phyloP scores from a whole-genome alignment of 2,888 invertebrate species.

The Cryptosula pallasiana region DNA sequence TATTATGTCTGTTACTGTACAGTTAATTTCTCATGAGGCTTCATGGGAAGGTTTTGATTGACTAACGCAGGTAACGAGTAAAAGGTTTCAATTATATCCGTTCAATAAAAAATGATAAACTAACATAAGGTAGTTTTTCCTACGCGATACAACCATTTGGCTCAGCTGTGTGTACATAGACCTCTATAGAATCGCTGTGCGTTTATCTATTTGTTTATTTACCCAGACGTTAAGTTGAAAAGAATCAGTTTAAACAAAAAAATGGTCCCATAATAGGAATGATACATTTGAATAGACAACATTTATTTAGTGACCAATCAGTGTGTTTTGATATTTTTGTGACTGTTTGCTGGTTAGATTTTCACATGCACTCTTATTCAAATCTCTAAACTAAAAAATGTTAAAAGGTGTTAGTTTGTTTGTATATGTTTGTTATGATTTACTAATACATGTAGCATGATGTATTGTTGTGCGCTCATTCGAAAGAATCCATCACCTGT shows the following conservation, averaged over 20 bases:
- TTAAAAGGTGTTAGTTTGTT: constrained; percentile 10
- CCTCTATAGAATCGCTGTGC: not conserved
- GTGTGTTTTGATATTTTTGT: constrained; percentile 12
- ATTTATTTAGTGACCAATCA: not conserved
- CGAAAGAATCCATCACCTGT: no score
- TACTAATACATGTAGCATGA: constrained; percentile 18
- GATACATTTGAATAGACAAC: not conserved
- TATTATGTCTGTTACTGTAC: no score
- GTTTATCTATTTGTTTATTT: not conserved
- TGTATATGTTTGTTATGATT: constrained; percentile 5
- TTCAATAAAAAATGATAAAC: no score
- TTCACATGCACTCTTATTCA: constrained; percentile 7
- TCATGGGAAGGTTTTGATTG: no score
- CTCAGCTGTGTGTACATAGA: constrained; percentile 5
- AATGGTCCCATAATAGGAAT: not conserved
- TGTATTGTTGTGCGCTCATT: not conserved
- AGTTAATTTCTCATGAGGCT: no score
- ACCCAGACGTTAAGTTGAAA: not conserved
- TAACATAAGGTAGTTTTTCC: no score
- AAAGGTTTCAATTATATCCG: no score
- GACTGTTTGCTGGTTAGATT: not conserved
- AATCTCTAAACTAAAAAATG: not conserved
- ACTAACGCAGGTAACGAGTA: no score
- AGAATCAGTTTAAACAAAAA: not conserved
- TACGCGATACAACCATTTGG: no score